Conservation (phyloP, 2,797 vertebrate genomes). For the Myotis pilosus region DNA sequence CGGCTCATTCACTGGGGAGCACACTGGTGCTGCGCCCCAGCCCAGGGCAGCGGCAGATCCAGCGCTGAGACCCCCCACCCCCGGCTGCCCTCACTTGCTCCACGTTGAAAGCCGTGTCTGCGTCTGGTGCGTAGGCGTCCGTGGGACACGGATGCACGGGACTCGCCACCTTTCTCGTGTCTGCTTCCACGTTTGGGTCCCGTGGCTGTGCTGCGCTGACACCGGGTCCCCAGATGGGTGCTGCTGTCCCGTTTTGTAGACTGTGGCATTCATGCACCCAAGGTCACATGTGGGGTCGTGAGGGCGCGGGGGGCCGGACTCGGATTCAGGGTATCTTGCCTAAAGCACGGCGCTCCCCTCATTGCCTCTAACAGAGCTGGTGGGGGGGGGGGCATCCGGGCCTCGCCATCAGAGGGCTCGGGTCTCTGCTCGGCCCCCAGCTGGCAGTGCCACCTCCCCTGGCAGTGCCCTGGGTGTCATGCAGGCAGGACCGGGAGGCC, state of each 20-base stretch:
- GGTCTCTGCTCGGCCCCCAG: neutral
- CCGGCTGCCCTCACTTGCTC: neutral
- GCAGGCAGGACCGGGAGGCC: neutral
- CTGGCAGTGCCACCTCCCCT: neutral
- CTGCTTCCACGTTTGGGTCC: neutral
- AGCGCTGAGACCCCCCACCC: neutral
- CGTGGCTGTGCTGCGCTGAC: neutral
- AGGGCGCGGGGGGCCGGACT: neutral
- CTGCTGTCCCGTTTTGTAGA: neutral
- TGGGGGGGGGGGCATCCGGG: no score
- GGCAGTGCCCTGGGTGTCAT: accelerated
- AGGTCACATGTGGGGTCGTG: neutral
- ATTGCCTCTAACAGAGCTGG: neutral
- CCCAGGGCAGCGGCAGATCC: neutral
- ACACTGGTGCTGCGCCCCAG: neutral
- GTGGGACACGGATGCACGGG: neutral
- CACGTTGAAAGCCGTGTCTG: neutral
- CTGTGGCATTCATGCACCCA: neutral
- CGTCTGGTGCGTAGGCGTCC: neutral
- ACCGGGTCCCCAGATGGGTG: neutral
- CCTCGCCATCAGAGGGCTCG: neutral
- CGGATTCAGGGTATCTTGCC: neutral
- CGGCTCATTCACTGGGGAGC: neutral
- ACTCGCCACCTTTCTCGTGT: neutral
- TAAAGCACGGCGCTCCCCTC: neutral